A percentile compares a stretch with the other conserved stretches of the same genome.
Conservation (phyloP, 92 coral and sea anemone species). For the Zoanthus sansibaricus region DNA sequence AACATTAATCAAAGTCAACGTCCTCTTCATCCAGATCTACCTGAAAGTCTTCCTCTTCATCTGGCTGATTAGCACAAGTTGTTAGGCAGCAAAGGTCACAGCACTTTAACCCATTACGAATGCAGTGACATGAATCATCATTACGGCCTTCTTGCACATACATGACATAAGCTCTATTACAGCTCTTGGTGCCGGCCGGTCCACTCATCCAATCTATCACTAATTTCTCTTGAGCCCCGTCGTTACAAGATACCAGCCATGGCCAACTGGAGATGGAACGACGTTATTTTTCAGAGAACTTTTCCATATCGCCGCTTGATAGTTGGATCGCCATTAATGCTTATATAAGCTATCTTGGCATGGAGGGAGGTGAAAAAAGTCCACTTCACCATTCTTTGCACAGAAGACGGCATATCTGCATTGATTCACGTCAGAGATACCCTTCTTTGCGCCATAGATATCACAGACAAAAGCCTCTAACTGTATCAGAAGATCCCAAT, state of each 20-base stretch:
- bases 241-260: conserved; percentile 34
- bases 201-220: conserved; percentile 63
- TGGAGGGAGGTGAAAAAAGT: conserved; percentile 65
- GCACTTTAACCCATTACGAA: conserved; percentile 46
- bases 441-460: conserved; percentile 54
- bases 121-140: conserved; percentile 47
- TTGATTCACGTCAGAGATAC: conserved; percentile 58
- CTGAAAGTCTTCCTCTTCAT: conserved; percentile 56
- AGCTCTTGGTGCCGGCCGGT: conserved; percentile 53
- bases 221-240: conserved; percentile 46
- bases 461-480: conserved; percentile 64
- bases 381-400: conserved; percentile 56
- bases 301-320: conserved; percentile 65
- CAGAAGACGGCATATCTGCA: conserved; percentile 54
- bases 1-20: conserved; percentile 38
- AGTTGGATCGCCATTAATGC: conserved; percentile 54
- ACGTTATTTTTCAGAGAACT: conserved; percentile 35
- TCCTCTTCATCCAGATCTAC: conserved; percentile 57
- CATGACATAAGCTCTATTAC: conserved; percentile 44
- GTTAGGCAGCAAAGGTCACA: conserved; percentile 45
- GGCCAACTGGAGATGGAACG: conserved; percentile 45
- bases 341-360: conserved; percentile 55
- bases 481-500: conserved; percentile 25
- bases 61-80: conserved; percentile 55
- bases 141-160: conserved; percentile 55